Evolutionary conservation across 2,113 vertebrate species (phyloP).

Genomic region (Astur gentilis): DNA sequence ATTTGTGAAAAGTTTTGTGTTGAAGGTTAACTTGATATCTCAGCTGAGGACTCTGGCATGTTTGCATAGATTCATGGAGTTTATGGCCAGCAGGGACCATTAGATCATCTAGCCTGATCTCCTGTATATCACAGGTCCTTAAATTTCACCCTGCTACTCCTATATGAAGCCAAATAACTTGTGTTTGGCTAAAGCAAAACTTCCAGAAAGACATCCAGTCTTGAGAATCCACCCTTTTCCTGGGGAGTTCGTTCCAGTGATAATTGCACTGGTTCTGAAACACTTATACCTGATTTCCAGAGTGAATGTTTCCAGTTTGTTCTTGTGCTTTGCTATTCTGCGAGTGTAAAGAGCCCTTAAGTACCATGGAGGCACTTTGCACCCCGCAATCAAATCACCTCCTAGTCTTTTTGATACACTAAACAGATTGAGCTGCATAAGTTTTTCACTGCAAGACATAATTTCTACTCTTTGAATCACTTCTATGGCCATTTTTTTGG

Average conservation of each 20-base stretch:
- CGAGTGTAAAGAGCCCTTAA: neutral
- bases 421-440: slow-evolving; percentile 12
- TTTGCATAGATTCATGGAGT: slow-evolving; percentile 53
- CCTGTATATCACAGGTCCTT: slow-evolving; percentile 64
- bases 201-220: slow-evolving; percentile 50
- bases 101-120: slow-evolving; percentile 66
- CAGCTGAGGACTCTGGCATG: slow-evolving; percentile 62
- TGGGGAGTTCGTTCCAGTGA: slow-evolving; percentile 10
- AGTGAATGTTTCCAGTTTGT: neutral
- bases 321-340: neutral
- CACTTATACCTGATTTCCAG: neutral
- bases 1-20: slow-evolving; percentile 59
- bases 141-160: slow-evolving; percentile 55
- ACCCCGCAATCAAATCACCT: neutral
- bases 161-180: slow-evolving; percentile 39
- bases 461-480: slow-evolving; percentile 17
- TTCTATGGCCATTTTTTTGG: neutral
- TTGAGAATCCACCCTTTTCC: slow-evolving; percentile 53
- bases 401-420: neutral
- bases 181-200: slow-evolving; percentile 35
- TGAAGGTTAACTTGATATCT: slow-evolving; percentile 61
- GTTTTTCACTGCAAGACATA: neutral
- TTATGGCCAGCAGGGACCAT: slow-evolving; percentile 58
- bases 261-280: slow-evolving; percentile 12
- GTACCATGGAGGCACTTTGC: neutral